phyloP scores from a whole-genome alignment of 2,113 vertebrate species.

The Trochalopteron elliotii region DNA sequence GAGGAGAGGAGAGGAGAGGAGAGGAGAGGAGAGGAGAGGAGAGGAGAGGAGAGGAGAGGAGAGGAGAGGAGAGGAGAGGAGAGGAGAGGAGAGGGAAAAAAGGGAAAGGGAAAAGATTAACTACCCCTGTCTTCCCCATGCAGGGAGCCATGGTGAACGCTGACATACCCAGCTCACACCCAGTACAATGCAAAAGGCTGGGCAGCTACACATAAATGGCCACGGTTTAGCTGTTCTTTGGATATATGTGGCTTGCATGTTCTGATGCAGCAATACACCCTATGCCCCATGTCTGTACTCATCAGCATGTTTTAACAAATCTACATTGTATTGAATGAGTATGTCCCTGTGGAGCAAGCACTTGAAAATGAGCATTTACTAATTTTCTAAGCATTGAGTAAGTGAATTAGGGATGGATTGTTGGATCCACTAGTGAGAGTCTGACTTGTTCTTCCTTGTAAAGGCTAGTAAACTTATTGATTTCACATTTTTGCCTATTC shows the following conservation, averaged over 20 bases:
- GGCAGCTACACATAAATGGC: not conserved
- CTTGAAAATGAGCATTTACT: not conserved
- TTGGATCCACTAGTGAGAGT: not conserved
- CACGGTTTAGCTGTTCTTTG: not conserved
- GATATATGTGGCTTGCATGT: not conserved
- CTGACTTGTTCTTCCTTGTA: not conserved
- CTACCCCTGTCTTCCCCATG: not conserved
- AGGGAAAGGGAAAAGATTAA: not conserved
- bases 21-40: too few species aligned
- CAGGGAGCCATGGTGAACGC: not conserved
- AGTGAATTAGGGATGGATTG: not conserved
- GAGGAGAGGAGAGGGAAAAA: not conserved
- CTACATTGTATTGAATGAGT: not conserved
- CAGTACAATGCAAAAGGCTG: not conserved
- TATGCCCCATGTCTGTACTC: not conserved
- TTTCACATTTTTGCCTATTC: not conserved
- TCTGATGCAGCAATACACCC: not conserved
- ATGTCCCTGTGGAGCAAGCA: not conserved
- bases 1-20: too few species aligned
- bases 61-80: too few species aligned
- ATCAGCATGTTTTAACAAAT: not conserved
- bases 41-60: too few species aligned
- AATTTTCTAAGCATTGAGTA: not conserved
- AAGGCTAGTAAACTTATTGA: not conserved
- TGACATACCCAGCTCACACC: accelerated